phyloP scores from a whole-genome alignment of 2,888 invertebrate species.

The Lutraria lutraria region DNA sequence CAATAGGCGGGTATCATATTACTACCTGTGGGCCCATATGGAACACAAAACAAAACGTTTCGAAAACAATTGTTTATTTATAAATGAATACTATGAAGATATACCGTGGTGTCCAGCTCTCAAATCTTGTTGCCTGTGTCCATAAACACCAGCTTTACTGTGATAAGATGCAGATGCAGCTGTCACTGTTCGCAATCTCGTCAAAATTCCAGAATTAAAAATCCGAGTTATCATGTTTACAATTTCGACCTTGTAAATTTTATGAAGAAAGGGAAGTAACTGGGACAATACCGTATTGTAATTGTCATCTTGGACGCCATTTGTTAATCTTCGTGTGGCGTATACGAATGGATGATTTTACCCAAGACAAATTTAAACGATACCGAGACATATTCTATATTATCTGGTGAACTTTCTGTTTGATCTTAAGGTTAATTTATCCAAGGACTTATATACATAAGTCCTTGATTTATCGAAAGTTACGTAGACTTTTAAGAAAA shows the following conservation, averaged over 20 bases:
- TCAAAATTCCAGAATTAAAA: conserved; percentile 20
- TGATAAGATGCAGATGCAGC: conserved; percentile 59
- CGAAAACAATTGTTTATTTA: background rate
- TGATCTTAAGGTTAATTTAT: no score
- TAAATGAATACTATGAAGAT: background rate
- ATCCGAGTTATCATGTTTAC: conserved; percentile 36
- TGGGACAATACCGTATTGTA: background rate
- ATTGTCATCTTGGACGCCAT: conserved; percentile 14
- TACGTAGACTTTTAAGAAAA: no score
- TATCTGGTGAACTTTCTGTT: no score
- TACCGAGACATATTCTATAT: no score
- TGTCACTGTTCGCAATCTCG: background rate
- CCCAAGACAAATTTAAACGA: no score
- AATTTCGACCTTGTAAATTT: conserved; percentile 38
- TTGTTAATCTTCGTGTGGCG: background rate
- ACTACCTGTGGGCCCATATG: background rate
- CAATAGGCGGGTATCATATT: background rate
- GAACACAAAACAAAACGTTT: background rate
- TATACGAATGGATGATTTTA: no score
- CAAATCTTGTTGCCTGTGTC: conserved; percentile 46
- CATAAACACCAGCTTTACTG: conserved; percentile 74
- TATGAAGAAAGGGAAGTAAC: conserved; percentile 36
- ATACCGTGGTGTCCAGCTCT: conserved; percentile 39
- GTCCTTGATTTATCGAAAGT: no score
- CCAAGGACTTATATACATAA: no score